Evolutionary conservation across 1,140 invertebrate genomes (phyloP).

Genomic region (Drosophila ambigua): DNA sequence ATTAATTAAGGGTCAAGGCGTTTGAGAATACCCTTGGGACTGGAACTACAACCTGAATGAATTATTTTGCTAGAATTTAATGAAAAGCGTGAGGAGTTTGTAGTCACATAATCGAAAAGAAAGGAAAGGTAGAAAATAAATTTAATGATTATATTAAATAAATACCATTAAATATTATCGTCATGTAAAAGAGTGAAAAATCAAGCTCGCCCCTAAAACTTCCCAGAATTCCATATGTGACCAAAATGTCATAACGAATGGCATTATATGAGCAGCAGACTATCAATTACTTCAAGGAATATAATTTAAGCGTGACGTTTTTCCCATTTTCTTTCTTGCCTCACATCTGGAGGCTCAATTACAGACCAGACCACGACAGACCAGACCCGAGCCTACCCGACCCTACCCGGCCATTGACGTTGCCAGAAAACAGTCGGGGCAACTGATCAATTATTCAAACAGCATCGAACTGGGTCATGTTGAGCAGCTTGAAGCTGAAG

Average conservation of each 20-base stretch:
- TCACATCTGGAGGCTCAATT: constrained; percentile 52
- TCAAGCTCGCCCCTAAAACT: too few species aligned
- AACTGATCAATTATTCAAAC: constrained; percentile 79
- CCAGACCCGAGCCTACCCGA: constrained; percentile 17
- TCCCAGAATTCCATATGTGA: neutral
- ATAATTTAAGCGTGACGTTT: constrained; percentile 52
- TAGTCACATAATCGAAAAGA: too few species aligned
- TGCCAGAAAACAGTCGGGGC: constrained; percentile 36
- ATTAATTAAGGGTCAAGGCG: constrained; percentile 61
- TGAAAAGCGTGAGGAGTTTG: too few species aligned
- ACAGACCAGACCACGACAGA: constrained; percentile 18
- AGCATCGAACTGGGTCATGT: constrained; percentile 78
- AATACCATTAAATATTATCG: too few species aligned
- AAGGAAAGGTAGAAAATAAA: too few species aligned
- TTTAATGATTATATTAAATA: too few species aligned
- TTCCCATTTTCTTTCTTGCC: constrained; percentile 27
- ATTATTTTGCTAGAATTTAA: neutral
- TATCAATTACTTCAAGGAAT: constrained; percentile 49
- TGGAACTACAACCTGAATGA: neutral
- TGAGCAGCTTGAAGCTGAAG: constrained; percentile 44
- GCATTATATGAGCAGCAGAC: constrained; percentile 16
- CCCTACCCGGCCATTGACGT: constrained; percentile 36
- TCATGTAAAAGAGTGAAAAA: too few species aligned
- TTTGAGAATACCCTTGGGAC: neutral
- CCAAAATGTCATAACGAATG: constrained; percentile 1